Evolutionary conservation across 2,113 vertebrate species (phyloP).

Genomic region (Furnarius figulus): DNA sequence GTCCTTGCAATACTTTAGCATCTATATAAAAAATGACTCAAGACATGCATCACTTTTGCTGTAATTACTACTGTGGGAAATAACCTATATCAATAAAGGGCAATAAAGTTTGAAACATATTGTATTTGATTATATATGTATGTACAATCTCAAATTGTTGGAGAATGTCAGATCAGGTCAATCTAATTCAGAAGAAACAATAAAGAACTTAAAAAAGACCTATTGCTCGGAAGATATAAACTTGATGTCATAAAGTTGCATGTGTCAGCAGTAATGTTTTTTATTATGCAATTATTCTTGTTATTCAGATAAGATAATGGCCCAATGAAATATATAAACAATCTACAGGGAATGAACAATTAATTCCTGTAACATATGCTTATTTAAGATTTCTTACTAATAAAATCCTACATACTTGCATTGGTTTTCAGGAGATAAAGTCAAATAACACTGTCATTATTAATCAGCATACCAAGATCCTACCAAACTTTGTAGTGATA

Average conservation of each 20-base stretch:
- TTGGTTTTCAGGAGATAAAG: slow-evolving; percentile 66
- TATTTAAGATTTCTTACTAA: slow-evolving; percentile 73
- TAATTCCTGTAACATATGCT: slow-evolving; percentile 74
- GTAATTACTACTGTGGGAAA: slow-evolving; percentile 23
- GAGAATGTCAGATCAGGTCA: slow-evolving; percentile 1
- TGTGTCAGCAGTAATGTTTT: slow-evolving; percentile 75
- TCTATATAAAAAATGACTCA: neutral
- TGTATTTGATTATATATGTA: neutral
- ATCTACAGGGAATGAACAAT: slow-evolving; percentile 76
- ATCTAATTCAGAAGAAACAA: neutral
- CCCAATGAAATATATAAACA: slow-evolving; percentile 76
- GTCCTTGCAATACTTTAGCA: neutral
- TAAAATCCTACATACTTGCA: slow-evolving; percentile 62
- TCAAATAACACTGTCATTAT: slow-evolving; percentile 1
- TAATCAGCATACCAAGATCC: neutral
- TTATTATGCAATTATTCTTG: slow-evolving; percentile 79
- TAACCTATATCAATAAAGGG: neutral
- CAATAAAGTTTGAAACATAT: neutral
- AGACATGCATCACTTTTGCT: neutral
- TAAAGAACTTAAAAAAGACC: neutral
- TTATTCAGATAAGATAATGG: slow-evolving; percentile 78
- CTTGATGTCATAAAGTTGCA: slow-evolving; percentile 68
- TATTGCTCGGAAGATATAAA: slow-evolving; percentile 51
- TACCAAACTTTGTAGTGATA: slow-evolving; percentile 29
- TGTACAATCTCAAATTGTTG: neutral